A percentile compares a stretch with the other conserved stretches of the same genome.
phyloP scores from a whole-genome alignment of 2,888 invertebrate species.

The Drosophila mettleri region DNA sequence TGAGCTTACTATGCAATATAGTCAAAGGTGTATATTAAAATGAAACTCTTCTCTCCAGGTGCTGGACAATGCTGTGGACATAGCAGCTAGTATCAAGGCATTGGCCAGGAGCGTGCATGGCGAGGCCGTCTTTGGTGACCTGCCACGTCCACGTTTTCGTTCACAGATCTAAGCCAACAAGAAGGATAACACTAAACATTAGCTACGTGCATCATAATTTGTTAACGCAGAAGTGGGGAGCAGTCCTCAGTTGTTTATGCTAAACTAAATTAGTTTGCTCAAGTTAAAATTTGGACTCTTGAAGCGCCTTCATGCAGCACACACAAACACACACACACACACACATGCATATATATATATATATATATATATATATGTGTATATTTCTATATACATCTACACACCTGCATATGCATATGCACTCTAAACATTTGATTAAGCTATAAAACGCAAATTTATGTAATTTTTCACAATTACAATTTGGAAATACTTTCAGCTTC shows the following conservation, averaged over 20 bases:
- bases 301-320: constrained; percentile 48
- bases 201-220: constrained; percentile 49
- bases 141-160: constrained; percentile 93
- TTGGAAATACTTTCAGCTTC: constrained; percentile 24
- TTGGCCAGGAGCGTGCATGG: constrained; percentile 95
- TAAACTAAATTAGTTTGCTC: constrained; percentile 80
- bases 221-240: constrained; percentile 27
- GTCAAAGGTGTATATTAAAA: neutral
- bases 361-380: constrained; percentile 10
- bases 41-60: constrained; percentile 65
- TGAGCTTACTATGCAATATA: constrained; percentile 57
- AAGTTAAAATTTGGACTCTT: constrained; percentile 47
- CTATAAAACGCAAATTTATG: constrained; percentile 31
- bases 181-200: constrained; percentile 46
- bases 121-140: constrained; percentile 93
- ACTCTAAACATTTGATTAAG: constrained; percentile 37
- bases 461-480: constrained; percentile 49
- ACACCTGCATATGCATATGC: constrained; percentile 27
- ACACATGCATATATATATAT: constrained; percentile 7
- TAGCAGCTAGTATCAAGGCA: constrained; percentile 96
- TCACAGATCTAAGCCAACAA: constrained; percentile 89
- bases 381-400: constrained; percentile 7
- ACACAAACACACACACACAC: constrained; percentile 15
- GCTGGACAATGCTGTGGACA: constrained; percentile 90
- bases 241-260: constrained; percentile 43